A percentile compares a stretch with the other conserved stretches of the same genome.
These are phyloP conservation scores for Oryctolagus cuniculus DNA, from an alignment of 2,113 vertebrate genomes.

Conservation along the genomic window mOryCun1.1 NC_091434.1:52441501-52442000, in stretches of 20 bases:
- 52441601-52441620: neutral
- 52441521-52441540: neutral
- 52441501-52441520: neutral
- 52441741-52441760: constrained; percentile 31
- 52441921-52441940: neutral
- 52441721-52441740: neutral
- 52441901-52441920: neutral
- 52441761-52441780: neutral
- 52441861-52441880: neutral
- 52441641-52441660: neutral
- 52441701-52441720: neutral
- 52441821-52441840: neutral
- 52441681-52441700: neutral
- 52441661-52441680: neutral
- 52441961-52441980: neutral
- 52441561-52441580: neutral
- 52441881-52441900: neutral
- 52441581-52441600: neutral
- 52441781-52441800: neutral
- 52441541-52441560: neutral
- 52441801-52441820: neutral
- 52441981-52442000: constrained; percentile 42
- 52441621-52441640: neutral
- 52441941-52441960: neutral
- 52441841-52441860: neutral